Conservation (phyloP, 2,113 vertebrate species). For the Scomber scombrus region DNA sequence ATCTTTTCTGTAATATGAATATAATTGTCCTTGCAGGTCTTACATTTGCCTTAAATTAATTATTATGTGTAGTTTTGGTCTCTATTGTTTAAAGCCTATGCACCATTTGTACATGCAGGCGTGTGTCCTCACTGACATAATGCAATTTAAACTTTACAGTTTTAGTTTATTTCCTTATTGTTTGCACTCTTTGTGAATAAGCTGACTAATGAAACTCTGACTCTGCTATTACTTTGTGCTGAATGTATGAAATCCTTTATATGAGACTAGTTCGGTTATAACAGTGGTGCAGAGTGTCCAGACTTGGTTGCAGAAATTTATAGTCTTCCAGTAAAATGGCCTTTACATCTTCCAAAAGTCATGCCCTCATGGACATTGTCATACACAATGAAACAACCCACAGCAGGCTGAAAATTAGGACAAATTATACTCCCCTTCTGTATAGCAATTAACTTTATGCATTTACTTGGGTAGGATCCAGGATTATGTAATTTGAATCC, state of each 20-base stretch:
- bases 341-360: conserved; percentile 65
- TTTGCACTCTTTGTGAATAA: conserved; percentile 26
- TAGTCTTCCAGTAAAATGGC: conserved; percentile 62
- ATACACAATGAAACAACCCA: conserved; percentile 72
- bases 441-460: conserved; percentile 72
- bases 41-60: background rate
- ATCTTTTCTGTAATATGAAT: background rate
- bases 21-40: background rate
- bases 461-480: conserved; percentile 72
- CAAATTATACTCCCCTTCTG: conserved; percentile 55
- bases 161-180: conserved; percentile 30
- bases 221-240: conserved; percentile 47
- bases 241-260: conserved; percentile 53
- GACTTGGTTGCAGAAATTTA: conserved; percentile 66
- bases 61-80: too few relatives aligned
- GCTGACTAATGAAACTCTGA: conserved; percentile 35
- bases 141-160: conserved; percentile 13
- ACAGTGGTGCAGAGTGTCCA: conserved; percentile 48
- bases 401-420: conserved; percentile 64
- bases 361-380: conserved; percentile 67
- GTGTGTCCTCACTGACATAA: background rate
- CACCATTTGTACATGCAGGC: too few relatives aligned
- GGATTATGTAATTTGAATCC: conserved; percentile 59
- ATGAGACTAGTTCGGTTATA: conserved; percentile 47
- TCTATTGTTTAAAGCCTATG: too few relatives aligned